These are phyloP conservation scores for Hybognathus amarus DNA, from an alignment of 2,797 vertebrate species.

Conservation along the genomic window DNA sequence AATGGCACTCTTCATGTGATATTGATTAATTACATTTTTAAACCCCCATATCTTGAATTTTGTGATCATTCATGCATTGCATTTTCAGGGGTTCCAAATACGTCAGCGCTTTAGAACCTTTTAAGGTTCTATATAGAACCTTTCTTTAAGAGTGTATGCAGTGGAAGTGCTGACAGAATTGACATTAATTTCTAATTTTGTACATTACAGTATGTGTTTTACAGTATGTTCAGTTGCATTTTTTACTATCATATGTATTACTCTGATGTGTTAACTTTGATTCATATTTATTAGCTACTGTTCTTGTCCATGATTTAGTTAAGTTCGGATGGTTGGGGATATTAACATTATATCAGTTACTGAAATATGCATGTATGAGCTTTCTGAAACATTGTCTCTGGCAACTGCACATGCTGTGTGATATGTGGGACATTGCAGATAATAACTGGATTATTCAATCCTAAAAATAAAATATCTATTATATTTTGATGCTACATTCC, in stretches of 20 bases:
- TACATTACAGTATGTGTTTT: neutral
- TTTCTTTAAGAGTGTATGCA: no score
- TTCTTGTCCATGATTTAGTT: neutral
- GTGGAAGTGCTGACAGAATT: neutral
- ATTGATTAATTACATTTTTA: no score
- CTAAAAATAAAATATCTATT: constrained; percentile 11
- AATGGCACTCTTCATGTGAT: no score
- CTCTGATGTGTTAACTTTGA: neutral
- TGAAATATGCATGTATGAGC: neutral
- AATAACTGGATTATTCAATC: constrained; percentile 13
- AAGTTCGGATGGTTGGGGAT: neutral
- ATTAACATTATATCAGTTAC: constrained; percentile 11
- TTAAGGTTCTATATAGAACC: no score
- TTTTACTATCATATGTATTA: neutral
- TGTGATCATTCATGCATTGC: no score
- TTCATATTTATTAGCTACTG: neutral
- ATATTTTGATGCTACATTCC: constrained; percentile 1
- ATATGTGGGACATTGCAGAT: neutral
- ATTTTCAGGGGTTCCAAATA: no score
- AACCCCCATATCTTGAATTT: no score
- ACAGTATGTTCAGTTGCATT: neutral
- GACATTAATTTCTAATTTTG: neutral
- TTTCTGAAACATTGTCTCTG: neutral
- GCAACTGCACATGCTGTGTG: neutral
- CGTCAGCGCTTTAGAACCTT: no score